Percentiles rank a stretch among this genome's conserved stretches.
Conservation (phyloP, 2,797 vertebrate genomes). For the Enoplosus armatus region DNA sequence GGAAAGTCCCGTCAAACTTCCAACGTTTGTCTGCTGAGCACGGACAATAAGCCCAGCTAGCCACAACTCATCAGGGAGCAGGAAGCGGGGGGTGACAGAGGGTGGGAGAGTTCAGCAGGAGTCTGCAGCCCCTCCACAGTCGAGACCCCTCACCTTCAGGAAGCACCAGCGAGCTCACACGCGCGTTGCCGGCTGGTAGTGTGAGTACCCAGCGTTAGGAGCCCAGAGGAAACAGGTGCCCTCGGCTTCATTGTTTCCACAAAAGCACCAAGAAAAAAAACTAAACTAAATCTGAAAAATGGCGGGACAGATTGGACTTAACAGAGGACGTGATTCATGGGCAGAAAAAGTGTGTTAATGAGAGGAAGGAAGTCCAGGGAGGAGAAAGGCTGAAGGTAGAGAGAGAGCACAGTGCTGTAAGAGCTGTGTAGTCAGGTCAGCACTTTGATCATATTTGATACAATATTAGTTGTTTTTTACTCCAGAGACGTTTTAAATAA, state of each 20-base stretch:
- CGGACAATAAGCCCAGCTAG: slow-evolving; percentile 64
- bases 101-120: slow-evolving; percentile 76
- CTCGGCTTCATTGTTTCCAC: slow-evolving; percentile 77
- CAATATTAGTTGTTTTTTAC: background rate
- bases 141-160: slow-evolving; percentile 44
- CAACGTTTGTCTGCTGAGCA: slow-evolving; percentile 66
- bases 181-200: slow-evolving; percentile 52
- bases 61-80: slow-evolving; percentile 72
- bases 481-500: background rate
- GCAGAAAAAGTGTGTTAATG: slow-evolving; percentile 61
- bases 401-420: background rate
- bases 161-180: slow-evolving; percentile 56
- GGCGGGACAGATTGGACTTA: slow-evolving; percentile 20
- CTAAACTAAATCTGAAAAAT: slow-evolving; percentile 41
- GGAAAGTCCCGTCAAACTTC: slow-evolving; percentile 78
- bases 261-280: slow-evolving; percentile 42
- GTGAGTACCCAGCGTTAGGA: slow-evolving; percentile 28
- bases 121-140: slow-evolving; percentile 38
- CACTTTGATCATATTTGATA: background rate
- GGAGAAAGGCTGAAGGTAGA: slow-evolving; percentile 49
- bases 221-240: slow-evolving; percentile 84
- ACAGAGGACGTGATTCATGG: slow-evolving; percentile 68
- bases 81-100: slow-evolving; percentile 76
- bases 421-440: background rate
- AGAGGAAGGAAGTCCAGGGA: slow-evolving; percentile 76